phyloP scores from a whole-genome alignment of 92 coral and sea anemone genomes.

The Galaxea fascicularis region DNA sequence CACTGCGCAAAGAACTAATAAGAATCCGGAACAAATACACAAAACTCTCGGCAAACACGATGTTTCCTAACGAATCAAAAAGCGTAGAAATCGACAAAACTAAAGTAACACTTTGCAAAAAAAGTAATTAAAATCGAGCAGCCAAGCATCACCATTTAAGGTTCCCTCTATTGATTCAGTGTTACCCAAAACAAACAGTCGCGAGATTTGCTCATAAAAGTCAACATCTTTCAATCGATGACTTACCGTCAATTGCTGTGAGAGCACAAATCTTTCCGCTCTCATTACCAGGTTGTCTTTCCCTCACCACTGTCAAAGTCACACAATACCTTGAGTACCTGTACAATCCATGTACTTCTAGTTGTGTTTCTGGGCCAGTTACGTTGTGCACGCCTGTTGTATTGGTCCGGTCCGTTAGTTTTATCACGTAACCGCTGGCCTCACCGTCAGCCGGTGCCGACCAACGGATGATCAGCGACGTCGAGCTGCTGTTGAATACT shows the following conservation, averaged over 20 bases:
- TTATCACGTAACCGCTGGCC: neutral
- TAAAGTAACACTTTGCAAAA: no score
- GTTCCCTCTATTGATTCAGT: no score
- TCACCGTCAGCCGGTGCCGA: neutral
- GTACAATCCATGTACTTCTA: neutral
- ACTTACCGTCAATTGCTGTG: neutral
- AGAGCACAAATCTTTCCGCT: neutral
- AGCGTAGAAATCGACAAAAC: no score
- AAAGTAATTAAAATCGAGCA: no score
- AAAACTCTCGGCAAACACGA: no score
- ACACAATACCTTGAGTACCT: conserved; percentile 10
- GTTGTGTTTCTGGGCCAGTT: neutral
- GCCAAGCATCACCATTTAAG: no score
- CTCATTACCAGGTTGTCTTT: neutral
- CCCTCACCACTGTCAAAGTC: neutral
- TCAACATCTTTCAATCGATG: neutral
- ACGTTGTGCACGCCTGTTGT: neutral
- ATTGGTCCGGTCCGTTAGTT: neutral
- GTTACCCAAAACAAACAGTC: no score
- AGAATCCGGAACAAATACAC: no score
- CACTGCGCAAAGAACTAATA: no score
- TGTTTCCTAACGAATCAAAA: no score
- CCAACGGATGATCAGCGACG: conserved; percentile 7
- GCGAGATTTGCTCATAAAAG: no score
- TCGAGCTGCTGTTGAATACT: conserved; percentile 7